These are phyloP conservation scores for Catharus fuscescens DNA, from an alignment of 2,113 vertebrate genomes.

Conservation along the genomic window DNA sequence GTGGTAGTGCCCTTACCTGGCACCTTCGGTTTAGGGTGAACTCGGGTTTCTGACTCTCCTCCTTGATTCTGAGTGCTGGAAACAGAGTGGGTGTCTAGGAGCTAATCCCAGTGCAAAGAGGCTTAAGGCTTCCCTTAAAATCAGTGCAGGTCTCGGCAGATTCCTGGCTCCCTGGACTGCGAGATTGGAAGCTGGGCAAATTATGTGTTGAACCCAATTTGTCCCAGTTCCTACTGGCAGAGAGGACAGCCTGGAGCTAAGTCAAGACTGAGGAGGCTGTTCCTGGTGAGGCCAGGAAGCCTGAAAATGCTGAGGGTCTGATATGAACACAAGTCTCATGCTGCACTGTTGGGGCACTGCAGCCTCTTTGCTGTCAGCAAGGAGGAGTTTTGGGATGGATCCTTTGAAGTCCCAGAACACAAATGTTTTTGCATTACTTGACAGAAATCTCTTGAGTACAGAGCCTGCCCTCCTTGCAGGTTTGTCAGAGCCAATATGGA, in stretches of 20 bases:
- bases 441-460: not conserved
- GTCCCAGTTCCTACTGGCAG: not conserved
- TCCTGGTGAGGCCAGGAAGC: not conserved
- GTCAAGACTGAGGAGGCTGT: not conserved
- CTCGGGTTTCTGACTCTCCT: not conserved
- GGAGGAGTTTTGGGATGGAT: not conserved
- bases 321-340: rapidly evolving
- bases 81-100: not conserved
- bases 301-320: not conserved
- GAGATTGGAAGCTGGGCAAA: not conserved
- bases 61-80: not conserved
- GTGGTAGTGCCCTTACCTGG: not conserved
- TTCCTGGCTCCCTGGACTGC: not conserved
- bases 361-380: not conserved
- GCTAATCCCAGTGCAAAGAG: not conserved
- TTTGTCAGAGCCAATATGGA: not conserved
- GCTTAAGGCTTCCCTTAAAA: not conserved
- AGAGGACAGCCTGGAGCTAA: not conserved
- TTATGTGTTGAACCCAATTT: not conserved
- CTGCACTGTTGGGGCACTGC: not conserved
- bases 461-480: not conserved
- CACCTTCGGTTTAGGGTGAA: not conserved
- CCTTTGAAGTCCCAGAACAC: not conserved
- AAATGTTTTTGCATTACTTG: not conserved
- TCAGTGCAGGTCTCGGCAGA: not conserved